These are phyloP conservation scores for Lucilia cuprina DNA, from an alignment of 1,140 invertebrate species.

Conservation along the genomic window DNA sequence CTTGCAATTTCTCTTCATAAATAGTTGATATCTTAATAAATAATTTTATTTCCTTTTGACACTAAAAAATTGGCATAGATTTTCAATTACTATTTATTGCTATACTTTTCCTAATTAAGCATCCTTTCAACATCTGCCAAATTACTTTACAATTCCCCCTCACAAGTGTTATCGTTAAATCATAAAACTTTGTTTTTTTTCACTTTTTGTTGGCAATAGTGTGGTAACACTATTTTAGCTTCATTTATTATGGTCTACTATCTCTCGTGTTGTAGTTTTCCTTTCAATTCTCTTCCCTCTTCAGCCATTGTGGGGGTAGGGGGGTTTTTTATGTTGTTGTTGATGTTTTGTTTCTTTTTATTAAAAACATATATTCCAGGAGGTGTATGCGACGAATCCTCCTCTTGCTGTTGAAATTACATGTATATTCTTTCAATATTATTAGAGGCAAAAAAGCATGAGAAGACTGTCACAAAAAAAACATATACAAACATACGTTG, in stretches of 20 bases:
- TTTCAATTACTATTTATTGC: no score
- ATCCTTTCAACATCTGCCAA: neutral
- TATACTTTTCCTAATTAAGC: no score
- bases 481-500: neutral
- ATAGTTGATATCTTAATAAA: no score
- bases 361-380: neutral
- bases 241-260: conserved; percentile 27
- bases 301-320: neutral
- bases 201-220: neutral
- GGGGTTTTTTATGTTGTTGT: neutral
- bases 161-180: neutral
- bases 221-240: conserved; percentile 22
- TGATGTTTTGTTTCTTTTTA: neutral
- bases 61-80: no score
- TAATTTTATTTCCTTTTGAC: no score
- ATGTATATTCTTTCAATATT: neutral
- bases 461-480: neutral
- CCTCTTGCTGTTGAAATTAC: neutral
- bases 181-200: neutral
- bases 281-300: neutral
- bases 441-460: neutral
- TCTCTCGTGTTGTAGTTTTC: neutral
- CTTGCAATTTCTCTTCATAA: no score
- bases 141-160: neutral
- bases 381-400: neutral